Evolutionary conservation across 2,797 vertebrate species (phyloP), one percentile per base, ranked within the genome.

Genomic region (Rhynchotus rufescens): DNA sequence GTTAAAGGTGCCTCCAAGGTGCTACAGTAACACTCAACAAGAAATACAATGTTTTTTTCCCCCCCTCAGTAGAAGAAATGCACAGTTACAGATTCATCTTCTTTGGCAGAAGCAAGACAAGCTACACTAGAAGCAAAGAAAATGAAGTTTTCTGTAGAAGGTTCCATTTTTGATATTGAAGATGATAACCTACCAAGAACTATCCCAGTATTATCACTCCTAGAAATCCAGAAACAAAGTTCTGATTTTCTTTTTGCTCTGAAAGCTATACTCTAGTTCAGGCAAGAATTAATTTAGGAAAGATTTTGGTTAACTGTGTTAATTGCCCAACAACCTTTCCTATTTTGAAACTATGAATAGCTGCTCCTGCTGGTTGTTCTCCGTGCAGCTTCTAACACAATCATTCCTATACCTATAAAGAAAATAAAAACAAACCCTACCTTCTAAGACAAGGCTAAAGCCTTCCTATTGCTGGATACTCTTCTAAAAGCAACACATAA

Each of bases 231-330:
- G 10, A 22, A 83, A 56, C 16, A 56, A 56, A 76, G 23, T 22
- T 80, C 36, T 12, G 14, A 4, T 44, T 61, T 38, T 8, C 25
- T 51, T 51, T 51, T 51, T 1, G 5, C 40, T 40, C 25, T 22
- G 36, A 74, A 90, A 81, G 15, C 65, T 73, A 64, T 2, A 3
- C 44, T 77, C 20, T 64, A 78, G 52, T 51, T 90, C 32, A 80
- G 80, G 54, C 19, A 83, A 62, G 36, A 86, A 77, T 82, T 77
- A 84, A 93, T 25, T 56, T 62, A 80, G 26, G 15, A 4, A 82
- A 73, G 1, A 0, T 42, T 57, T 26, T 57, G 19, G 30, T 2
- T 3, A 61, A 40, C 52, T n/a, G 9, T 1, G 0, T 44, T 60
- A 92, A 61, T 16, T 15, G 30, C n/a, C 77, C 68, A 17, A 62